A percentile compares a stretch with the other conserved stretches of the same genome.
phyloP scores from a whole-genome alignment of 1,140 invertebrate genomes.

The Lordiphosa mommai region DNA sequence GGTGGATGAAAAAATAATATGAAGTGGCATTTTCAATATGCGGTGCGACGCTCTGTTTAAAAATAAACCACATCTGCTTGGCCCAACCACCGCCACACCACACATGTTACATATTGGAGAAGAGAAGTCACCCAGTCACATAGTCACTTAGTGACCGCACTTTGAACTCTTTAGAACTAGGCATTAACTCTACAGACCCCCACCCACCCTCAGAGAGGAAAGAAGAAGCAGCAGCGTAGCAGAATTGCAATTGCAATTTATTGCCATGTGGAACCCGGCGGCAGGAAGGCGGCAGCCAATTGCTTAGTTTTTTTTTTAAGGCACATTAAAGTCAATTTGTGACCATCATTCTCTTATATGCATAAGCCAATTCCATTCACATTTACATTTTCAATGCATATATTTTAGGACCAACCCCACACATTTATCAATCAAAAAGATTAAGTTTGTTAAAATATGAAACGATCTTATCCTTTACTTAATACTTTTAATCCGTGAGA shows the following conservation, averaged over 20 bases:
- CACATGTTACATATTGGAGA: slow-evolving; percentile 41
- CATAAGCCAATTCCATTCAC: slow-evolving; percentile 10
- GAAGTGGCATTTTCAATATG: slow-evolving; percentile 47
- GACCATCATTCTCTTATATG: slow-evolving; percentile 39
- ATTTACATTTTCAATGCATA: slow-evolving; percentile 5
- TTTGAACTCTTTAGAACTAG: slow-evolving; percentile 45
- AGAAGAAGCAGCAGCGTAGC: not conserved
- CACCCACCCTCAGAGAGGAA: not conserved
- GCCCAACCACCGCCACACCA: slow-evolving; percentile 7
- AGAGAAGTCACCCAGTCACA: slow-evolving; percentile 58
- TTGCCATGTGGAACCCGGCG: not conserved
- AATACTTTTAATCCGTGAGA: too few relatives aligned
- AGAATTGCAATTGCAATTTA: slow-evolving; percentile 7
- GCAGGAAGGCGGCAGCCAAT: slow-evolving; percentile 1
- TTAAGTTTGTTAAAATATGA: too few relatives aligned
- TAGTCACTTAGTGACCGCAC: slow-evolving; percentile 66
- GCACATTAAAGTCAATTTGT: slow-evolving; percentile 40
- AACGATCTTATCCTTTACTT: too few relatives aligned
- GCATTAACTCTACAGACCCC: not conserved
- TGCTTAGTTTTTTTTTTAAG: not conserved
- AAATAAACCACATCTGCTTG: slow-evolving; percentile 57
- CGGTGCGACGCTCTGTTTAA: slow-evolving; percentile 17
- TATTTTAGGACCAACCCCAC: too few relatives aligned
- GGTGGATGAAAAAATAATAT: slow-evolving; percentile 20
- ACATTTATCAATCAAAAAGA: too few relatives aligned